Evolutionary conservation across 2,888 invertebrate species (phyloP).

Genomic region (Drosophila infuscata): DNA sequence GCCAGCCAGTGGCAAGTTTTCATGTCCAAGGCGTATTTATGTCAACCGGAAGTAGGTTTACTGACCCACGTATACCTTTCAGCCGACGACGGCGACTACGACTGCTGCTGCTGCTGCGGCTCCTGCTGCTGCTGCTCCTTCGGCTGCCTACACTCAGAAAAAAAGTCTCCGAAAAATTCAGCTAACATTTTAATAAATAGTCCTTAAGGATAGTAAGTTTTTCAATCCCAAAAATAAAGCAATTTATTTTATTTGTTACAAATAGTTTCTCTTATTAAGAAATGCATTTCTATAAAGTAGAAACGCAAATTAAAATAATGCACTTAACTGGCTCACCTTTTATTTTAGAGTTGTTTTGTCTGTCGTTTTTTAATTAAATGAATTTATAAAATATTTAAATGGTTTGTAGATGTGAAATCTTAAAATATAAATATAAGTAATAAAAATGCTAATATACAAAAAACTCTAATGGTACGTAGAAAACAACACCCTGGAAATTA

Average conservation of each 20-base stretch:
- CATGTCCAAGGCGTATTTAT: constrained; percentile 86
- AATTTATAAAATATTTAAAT: neutral
- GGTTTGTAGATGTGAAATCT: neutral
- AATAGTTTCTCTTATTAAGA: neutral
- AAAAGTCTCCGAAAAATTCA: neutral
- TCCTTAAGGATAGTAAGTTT: neutral
- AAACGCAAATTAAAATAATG: no score
- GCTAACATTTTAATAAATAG: neutral
- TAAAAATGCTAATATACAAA: neutral
- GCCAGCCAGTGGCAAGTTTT: constrained; percentile 81
- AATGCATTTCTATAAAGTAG: no score
- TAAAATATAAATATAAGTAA: neutral
- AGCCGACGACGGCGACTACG: constrained; percentile 40
- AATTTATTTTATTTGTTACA: neutral
- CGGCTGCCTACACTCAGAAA: neutral
- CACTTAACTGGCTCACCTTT: neutral
- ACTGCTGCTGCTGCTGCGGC: constrained; percentile 21
- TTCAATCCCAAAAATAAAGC: neutral
- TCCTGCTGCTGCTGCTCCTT: constrained; percentile 44
- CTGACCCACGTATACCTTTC: constrained; percentile 85
- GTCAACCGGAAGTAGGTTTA: constrained; percentile 86
- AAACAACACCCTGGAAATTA: neutral
- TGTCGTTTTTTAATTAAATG: neutral
- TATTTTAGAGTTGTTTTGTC: neutral
- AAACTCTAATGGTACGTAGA: neutral